Evolutionary conservation across 37 sponge, comb jelly and placozoan genomes (phyloP).

Genomic region (Dysidea cf. avara): DNA sequence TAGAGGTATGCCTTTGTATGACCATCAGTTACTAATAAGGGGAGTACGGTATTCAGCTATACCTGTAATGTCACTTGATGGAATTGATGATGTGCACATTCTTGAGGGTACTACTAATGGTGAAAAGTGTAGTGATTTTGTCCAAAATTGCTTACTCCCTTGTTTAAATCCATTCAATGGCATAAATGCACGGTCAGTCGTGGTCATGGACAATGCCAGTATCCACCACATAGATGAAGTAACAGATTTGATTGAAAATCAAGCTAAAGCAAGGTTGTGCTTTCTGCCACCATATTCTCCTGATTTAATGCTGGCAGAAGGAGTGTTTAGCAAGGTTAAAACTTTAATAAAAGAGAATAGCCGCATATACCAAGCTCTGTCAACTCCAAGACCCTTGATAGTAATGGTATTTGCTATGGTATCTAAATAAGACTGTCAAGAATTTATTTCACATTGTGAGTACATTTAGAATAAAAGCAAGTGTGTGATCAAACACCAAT

Average conservation of each 20-base stretch:
- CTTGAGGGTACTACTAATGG: constrained; percentile 26
- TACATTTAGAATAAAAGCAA: background rate
- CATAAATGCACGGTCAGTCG: constrained; percentile 11
- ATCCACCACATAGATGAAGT: no score
- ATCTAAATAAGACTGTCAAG: background rate
- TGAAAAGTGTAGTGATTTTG: constrained; percentile 12
- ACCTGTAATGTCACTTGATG: constrained; percentile 7
- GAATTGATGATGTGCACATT: constrained; percentile 14
- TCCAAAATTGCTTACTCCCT: constrained; percentile 10
- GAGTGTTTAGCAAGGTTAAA: constrained; percentile 11
- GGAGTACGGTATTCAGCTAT: constrained; percentile 11
- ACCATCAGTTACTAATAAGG: constrained; percentile 3
- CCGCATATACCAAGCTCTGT: background rate
- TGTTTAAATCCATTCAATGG: constrained; percentile 20
- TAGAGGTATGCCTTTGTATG: constrained; percentile 17
- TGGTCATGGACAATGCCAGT: no score
- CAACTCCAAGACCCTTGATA: background rate
- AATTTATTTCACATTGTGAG: background rate
- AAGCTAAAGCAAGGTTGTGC: constrained; percentile 13
- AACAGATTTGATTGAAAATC: constrained; percentile 10
- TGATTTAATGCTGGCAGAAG: constrained; percentile 14
- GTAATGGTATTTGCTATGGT: background rate
- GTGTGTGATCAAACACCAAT: background rate
- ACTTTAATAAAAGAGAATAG: background rate
- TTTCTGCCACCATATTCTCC: no score